These are phyloP conservation scores for Pangasius larnaudii DNA, from an alignment of 2,797 vertebrate species.

Conservation along the genomic window DNA sequence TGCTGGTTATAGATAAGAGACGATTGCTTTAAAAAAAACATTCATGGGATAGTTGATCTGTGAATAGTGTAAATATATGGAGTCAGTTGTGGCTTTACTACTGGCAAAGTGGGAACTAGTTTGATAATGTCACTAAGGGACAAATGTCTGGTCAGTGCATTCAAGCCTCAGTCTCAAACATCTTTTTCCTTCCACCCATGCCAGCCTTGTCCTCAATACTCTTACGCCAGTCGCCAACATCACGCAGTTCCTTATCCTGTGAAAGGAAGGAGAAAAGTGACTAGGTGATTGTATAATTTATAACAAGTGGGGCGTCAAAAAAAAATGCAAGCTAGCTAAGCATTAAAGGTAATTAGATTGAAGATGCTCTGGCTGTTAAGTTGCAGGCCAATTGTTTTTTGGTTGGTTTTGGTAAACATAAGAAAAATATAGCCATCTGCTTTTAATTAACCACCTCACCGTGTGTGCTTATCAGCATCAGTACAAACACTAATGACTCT, in stretches of 20 bases:
- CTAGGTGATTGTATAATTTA: background rate
- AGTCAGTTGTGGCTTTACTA: background rate
- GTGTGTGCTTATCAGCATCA: background rate
- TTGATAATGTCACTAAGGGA: background rate
- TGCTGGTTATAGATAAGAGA: background rate
- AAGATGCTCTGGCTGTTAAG: background rate
- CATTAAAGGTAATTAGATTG: background rate
- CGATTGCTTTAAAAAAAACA: background rate
- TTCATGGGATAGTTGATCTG: background rate
- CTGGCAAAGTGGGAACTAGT: background rate
- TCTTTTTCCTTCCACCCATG: conserved; percentile 92
- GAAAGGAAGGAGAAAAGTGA: background rate
- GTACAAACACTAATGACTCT: background rate
- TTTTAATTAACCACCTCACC: background rate
- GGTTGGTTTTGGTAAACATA: background rate
- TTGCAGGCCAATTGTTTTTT: background rate
- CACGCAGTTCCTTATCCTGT: conserved; percentile 79
- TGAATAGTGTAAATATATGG: background rate
- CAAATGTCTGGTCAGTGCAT: conserved; percentile 1
- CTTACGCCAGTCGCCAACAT: conserved; percentile 91
- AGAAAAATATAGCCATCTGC: background rate
- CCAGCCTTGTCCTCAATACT: conserved; percentile 91
- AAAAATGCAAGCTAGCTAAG: background rate
- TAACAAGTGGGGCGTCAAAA: background rate
- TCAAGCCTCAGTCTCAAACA: conserved; percentile 85